Evolutionary conservation across 2,113 vertebrate species (phyloP).

Genomic region (Tor tambroides): DNA sequence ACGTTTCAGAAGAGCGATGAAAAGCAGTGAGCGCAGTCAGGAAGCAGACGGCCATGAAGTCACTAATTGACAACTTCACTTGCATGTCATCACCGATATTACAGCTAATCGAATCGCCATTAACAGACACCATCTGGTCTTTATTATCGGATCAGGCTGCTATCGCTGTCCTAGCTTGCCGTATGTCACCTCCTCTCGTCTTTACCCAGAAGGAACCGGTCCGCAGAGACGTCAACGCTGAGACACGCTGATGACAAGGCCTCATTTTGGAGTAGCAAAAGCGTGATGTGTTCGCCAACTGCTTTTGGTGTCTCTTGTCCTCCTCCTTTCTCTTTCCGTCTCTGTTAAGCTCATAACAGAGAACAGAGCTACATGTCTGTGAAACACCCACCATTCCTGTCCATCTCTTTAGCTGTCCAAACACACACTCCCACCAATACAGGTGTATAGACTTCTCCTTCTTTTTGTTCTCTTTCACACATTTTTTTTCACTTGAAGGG

Average conservation of each 20-base stretch:
- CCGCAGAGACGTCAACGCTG: neutral
- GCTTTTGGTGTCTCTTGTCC: conserved; percentile 1
- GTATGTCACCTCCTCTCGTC: conserved; percentile 12
- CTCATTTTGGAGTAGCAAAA: conserved; percentile 25
- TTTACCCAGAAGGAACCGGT: conserved; percentile 1
- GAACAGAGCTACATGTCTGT: neutral
- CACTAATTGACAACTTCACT: conserved; percentile 19
- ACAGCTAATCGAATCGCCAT: conserved; percentile 15
- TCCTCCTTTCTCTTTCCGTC: conserved; percentile 19
- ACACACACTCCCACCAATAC: neutral
- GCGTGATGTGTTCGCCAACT: conserved; percentile 21
- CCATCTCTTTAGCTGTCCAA: conserved; percentile 5
- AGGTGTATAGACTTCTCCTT: neutral
- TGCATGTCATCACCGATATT: neutral
- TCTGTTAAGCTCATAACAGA: neutral
- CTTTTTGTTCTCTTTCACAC: conserved; percentile 5
- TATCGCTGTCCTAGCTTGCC: conserved; percentile 17
- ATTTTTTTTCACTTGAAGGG: conserved; percentile 33
- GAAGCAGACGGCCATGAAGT: neutral
- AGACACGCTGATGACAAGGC: conserved; percentile 24
- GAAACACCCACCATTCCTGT: conserved; percentile 14
- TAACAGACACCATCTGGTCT: conserved; percentile 34
- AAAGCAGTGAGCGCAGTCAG: conserved; percentile 9
- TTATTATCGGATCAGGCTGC: conserved; percentile 5
- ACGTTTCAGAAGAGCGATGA: neutral